These are phyloP conservation scores for Arctocebus calabarensis DNA, from an alignment of 2,797 vertebrate species.

Conservation along the genomic window DNA sequence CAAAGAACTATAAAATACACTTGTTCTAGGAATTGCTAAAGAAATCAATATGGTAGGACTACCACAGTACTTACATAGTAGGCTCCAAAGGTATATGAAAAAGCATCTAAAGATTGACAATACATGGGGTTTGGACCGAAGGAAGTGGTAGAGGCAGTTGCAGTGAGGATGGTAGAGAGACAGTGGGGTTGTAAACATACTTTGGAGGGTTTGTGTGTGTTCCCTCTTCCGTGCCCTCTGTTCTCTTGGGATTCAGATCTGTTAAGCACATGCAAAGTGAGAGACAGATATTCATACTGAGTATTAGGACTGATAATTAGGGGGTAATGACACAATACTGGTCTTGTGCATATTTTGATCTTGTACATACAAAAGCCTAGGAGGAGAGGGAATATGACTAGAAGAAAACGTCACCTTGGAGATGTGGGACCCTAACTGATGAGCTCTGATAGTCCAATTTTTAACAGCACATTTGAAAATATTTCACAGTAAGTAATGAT, in stretches of 20 bases:
- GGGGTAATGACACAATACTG: background rate
- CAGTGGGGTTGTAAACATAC: background rate
- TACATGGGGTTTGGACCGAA: background rate
- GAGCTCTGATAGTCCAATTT: background rate
- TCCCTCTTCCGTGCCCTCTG: background rate
- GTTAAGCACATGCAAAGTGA: background rate
- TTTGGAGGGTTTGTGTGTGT: background rate
- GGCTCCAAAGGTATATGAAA: background rate
- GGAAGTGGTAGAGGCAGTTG: background rate
- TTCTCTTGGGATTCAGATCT: background rate
- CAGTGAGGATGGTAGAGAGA: background rate
- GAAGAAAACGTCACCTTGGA: background rate
- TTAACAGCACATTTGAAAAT: background rate
- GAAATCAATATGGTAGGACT: background rate
- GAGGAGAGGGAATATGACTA: background rate
- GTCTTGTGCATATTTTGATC: background rate
- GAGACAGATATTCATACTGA: background rate
- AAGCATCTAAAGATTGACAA: background rate
- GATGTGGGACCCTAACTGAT: background rate
- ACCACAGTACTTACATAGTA: background rate
- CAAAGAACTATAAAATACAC: background rate
- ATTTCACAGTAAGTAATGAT: background rate
- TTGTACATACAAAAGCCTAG: background rate
- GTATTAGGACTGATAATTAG: background rate
- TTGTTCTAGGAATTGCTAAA: slow-evolving; percentile 17